A percentile compares a stretch with the other conserved stretches of the same genome.
Evolutionary conservation across 2,797 vertebrate genomes (phyloP).

Genomic region (Eulemur albifrons): DNA sequence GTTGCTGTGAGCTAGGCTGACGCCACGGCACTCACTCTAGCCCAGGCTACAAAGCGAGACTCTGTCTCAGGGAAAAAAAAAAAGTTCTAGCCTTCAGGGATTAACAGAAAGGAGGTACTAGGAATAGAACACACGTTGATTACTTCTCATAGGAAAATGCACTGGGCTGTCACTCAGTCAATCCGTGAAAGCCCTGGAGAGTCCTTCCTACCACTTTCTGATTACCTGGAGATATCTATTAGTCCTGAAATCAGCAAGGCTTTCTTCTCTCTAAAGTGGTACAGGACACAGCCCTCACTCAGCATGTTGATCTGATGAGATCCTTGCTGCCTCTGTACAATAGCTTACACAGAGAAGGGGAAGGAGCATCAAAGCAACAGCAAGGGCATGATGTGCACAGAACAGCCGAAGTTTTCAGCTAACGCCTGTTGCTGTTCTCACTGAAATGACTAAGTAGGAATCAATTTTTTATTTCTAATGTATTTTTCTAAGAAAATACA

Average conservation of each 20-base stretch:
- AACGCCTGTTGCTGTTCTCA: not conserved
- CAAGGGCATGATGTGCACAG: not conserved
- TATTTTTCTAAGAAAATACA: slow-evolving; percentile 18
- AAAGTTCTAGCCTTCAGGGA: not conserved
- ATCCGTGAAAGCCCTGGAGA: not conserved
- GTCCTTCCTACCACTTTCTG: not conserved
- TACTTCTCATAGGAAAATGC: not conserved
- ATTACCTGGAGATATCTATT: not conserved
- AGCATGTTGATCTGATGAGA: not conserved
- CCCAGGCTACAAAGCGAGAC: no score
- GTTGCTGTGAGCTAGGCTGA: no score
- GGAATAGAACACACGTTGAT: not conserved
- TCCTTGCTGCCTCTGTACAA: not conserved
- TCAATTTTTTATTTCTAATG: not conserved
- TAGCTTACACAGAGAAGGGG: not conserved
- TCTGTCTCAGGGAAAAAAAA: not conserved
- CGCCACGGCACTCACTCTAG: no score
- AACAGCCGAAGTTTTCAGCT: not conserved
- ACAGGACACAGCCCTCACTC: not conserved
- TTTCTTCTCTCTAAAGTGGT: not conserved
- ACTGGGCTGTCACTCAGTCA: not conserved
- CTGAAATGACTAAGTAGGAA: not conserved
- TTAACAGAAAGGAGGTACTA: not conserved
- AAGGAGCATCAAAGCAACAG: not conserved
- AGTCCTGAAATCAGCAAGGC: not conserved